Evolutionary conservation across 2,888 invertebrate genomes (phyloP).

Genomic region (Drosophila prolongata): DNA sequence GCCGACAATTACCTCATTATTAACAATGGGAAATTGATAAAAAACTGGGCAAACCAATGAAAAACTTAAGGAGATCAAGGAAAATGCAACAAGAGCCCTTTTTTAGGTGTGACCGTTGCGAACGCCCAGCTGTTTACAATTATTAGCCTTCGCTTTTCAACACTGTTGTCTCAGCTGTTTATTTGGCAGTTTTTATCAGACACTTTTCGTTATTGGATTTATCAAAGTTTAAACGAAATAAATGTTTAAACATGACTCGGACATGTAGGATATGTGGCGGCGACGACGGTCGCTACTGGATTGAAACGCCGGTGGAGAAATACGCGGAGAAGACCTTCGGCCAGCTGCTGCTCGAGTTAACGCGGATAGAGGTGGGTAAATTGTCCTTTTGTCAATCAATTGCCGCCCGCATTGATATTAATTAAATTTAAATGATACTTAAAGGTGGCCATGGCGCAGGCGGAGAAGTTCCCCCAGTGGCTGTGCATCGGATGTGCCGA

Average conservation of each 20-base stretch:
- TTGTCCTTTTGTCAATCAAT: constrained; percentile 7
- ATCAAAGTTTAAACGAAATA: not conserved
- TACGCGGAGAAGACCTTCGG: constrained; percentile 61
- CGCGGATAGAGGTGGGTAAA: constrained; percentile 52
- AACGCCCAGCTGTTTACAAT: not conserved
- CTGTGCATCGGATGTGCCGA: constrained; percentile 55
- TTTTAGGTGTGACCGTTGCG: constrained; percentile 6
- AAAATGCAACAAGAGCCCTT: constrained; percentile 17
- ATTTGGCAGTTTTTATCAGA: not conserved
- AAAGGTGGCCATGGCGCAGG: constrained; percentile 42
- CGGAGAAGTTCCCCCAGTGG: constrained; percentile 58
- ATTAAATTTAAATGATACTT: not conserved
- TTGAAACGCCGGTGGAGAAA: constrained; percentile 55
- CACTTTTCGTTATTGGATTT: constrained; percentile 1
- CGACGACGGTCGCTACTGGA: constrained; percentile 58
- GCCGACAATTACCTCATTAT: not conserved
- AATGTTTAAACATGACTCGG: constrained; percentile 49
- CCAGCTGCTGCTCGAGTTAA: constrained; percentile 56
- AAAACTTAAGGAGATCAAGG: not conserved
- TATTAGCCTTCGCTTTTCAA: not conserved
- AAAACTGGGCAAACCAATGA: not conserved
- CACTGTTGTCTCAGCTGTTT: constrained; percentile 14
- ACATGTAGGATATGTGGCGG: constrained; percentile 59
- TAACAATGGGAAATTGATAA: not conserved
- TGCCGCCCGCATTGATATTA: constrained; percentile 5